A percentile compares a stretch with the other conserved stretches of the same genome.
Conservation (phyloP, 2,113 vertebrate species). For the Tangachromis dhanisi region DNA sequence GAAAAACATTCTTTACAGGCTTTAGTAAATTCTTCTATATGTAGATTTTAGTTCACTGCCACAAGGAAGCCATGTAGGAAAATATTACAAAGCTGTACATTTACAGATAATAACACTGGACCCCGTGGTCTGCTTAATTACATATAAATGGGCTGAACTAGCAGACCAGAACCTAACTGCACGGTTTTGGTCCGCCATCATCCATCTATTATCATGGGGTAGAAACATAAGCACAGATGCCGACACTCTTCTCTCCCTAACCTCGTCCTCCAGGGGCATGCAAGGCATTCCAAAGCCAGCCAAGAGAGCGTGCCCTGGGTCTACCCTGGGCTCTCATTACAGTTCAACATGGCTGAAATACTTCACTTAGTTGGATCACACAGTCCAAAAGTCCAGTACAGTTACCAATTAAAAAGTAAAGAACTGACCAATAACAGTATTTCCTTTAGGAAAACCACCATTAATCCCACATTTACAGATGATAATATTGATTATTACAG, state of each 20-base stretch:
- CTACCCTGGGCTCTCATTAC: not conserved
- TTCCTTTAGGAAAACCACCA: not conserved
- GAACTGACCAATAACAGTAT: not conserved
- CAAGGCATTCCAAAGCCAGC: not conserved
- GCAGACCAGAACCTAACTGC: not conserved
- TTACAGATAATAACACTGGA: not conserved
- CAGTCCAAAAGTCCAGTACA: not conserved
- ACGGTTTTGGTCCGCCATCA: rapidly evolving
- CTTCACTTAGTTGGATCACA: not conserved
- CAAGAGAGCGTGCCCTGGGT: not conserved
- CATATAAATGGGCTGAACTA: not conserved
- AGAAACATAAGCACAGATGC: not conserved
- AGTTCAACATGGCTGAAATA: not conserved
- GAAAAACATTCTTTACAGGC: rapidly evolving
- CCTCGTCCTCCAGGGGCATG: not conserved
- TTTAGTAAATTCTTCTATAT: not conserved
- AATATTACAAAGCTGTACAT: not conserved
- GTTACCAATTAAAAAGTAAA: too few species aligned
- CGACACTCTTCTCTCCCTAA: not conserved
- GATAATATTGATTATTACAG: rapidly evolving
- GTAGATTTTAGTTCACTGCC: not conserved
- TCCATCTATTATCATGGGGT: rapidly evolving
- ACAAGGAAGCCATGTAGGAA: not conserved
- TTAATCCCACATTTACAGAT: not conserved
- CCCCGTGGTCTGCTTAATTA: not conserved